Percentiles rank a stretch among this genome's conserved stretches.
phyloP scores from a whole-genome alignment of 2,797 vertebrate genomes.

The Phalloptychus januarius region DNA sequence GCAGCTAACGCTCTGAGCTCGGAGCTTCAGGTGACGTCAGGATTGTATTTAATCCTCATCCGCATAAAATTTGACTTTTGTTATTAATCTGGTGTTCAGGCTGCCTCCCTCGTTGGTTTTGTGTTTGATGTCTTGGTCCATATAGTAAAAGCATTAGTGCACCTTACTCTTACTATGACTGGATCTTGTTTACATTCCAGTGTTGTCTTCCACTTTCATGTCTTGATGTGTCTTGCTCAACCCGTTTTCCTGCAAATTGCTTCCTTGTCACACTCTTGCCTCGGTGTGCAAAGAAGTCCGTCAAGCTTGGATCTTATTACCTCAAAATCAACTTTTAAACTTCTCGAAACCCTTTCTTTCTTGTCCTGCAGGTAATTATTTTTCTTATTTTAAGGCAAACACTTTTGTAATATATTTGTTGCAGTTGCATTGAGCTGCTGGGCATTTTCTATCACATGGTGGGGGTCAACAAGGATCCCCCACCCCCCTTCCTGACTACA shows the following conservation, averaged over 20 bases:
- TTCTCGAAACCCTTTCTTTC: conserved; percentile 2
- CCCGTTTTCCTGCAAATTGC: conserved; percentile 14
- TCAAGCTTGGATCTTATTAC: conserved; percentile 1
- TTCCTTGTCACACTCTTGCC: background rate
- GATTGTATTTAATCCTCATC: conserved; percentile 30
- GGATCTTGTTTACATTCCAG: conserved; percentile 1
- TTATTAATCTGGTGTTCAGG: background rate
- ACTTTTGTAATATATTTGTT: background rate
- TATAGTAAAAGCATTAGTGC: background rate
- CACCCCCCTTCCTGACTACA: conserved; percentile 20
- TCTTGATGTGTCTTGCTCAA: conserved; percentile 5
- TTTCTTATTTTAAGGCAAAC: background rate
- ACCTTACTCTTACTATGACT: background rate
- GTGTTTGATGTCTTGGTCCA: background rate
- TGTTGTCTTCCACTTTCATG: conserved; percentile 2
- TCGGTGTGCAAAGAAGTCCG: no score
- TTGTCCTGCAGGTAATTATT: background rate
- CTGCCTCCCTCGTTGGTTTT: background rate
- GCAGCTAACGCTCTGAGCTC: background rate
- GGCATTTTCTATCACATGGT: conserved; percentile 31
- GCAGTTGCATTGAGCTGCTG: background rate
- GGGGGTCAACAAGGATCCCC: conserved; percentile 37
- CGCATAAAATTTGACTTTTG: conserved; percentile 38
- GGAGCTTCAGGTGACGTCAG: conserved; percentile 5
- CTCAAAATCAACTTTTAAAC: background rate